phyloP scores from a whole-genome alignment of 1,140 invertebrate species.

The Drosophila subpulchrella region DNA sequence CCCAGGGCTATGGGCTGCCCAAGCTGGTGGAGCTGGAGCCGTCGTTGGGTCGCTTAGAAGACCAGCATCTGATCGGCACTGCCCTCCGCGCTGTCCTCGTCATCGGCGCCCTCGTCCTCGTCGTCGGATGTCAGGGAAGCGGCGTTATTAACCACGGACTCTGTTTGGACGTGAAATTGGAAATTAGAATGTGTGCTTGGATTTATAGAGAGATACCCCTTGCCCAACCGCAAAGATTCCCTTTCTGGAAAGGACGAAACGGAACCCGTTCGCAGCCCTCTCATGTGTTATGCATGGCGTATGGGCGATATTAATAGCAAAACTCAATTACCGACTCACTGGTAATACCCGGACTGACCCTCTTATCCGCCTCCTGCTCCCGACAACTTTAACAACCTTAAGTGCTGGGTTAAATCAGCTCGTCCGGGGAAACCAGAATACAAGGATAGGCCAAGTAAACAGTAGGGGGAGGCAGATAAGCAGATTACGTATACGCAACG shows the following conservation, averaged over 20 bases:
- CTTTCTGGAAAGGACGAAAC: not conserved
- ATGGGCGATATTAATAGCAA: conserved; percentile 58
- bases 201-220: not conserved
- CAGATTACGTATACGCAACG: conserved; percentile 61
- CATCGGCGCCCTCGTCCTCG: conserved; percentile 89
- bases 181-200: conserved; percentile 57
- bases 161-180: conserved; percentile 82
- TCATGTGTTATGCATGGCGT: conserved; percentile 52
- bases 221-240: conserved; percentile 12
- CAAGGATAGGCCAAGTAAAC: conserved; percentile 5
- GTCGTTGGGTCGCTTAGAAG: conserved; percentile 86
- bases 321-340: conserved; percentile 57
- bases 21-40: not conserved
- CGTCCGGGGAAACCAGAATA: conserved; percentile 8
- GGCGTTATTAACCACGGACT: conserved; percentile 87
- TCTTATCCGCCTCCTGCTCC: not conserved
- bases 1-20: conserved; percentile 37
- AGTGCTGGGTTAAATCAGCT: conserved; percentile 38
- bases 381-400: conserved; percentile 45
- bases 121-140: conserved; percentile 87
- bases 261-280: not conserved
- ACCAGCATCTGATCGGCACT: conserved; percentile 91
- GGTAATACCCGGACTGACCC: not conserved
- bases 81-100: conserved; percentile 89
- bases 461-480: conserved; percentile 15